A percentile compares a stretch with the other conserved stretches of the same genome.
Evolutionary conservation across 2,888 invertebrate genomes (phyloP).

Genomic region (Taphrorychus bicolor): DNA sequence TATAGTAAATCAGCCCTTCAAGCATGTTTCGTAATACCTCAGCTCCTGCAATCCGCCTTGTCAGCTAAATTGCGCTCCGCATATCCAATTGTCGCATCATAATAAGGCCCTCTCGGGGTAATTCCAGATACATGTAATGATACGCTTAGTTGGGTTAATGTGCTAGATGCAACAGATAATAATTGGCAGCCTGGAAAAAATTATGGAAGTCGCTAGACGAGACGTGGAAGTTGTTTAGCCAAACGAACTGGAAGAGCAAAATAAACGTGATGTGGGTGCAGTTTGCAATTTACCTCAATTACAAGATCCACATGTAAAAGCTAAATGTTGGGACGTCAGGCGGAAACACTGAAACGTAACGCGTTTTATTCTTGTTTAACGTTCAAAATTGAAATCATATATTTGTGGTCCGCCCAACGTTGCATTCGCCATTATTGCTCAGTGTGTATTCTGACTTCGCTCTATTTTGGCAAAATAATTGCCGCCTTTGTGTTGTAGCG

Average conservation of each 20-base stretch:
- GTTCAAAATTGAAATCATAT: constrained; percentile 2
- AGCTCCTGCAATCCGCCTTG: not conserved
- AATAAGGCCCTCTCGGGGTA: not conserved
- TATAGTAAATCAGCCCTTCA: not conserved
- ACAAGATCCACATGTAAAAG: not conserved
- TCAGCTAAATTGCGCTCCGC: not conserved
- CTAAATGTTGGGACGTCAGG: not conserved
- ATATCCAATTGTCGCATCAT: not conserved
- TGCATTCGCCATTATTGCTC: not conserved
- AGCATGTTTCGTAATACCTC: too few relatives aligned
- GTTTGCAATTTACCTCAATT: not conserved
- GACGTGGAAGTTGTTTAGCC: not conserved
- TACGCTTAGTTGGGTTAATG: not conserved
- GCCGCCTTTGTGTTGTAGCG: constrained; percentile 1
- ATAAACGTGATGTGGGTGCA: not conserved
- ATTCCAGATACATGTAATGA: not conserved
- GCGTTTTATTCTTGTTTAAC: not conserved
- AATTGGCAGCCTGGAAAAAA: not conserved
- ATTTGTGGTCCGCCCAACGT: not conserved
- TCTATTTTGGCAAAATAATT: constrained; percentile 9
- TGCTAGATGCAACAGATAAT: not conserved
- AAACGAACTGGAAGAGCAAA: not conserved
- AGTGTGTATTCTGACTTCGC: not conserved
- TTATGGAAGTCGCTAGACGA: too few relatives aligned
- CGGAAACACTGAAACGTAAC: not conserved